Evolutionary conservation across 2,888 invertebrate genomes (phyloP), one percentile per base, ranked within the genome.

Genomic region (Lepidocyrtinus sp.): DNA sequence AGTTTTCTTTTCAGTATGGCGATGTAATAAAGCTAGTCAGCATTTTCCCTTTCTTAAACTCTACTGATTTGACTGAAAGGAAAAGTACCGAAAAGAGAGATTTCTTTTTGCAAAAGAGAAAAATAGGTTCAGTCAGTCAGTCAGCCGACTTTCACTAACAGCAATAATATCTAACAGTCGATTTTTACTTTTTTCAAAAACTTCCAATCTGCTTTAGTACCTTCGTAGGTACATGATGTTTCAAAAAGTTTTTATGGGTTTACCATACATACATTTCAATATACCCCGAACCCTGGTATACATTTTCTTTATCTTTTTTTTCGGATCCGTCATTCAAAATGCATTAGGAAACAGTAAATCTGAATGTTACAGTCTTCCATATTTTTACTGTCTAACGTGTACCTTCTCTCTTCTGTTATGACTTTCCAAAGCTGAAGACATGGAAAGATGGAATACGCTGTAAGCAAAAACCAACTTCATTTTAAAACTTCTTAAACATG

Each of bases 311-410:
- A 22, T 50, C 22, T 24, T 77, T 67, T 71, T 63, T 21, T 22
- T 59, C 27, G 72, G 62, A 46, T 50, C 68, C 72, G 78, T 78
- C 72, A 78, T 78, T 78, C 78, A 73, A 78, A 78, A 79, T 79
- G 79, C 79, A 79, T 79, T 79, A 79, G 74, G 67, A 63, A 73
- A 74, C 62, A 68, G 79, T 79, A 79, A 79, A 79, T 74, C 79
- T 69, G 74, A 79, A 79, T 79, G 79, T 50, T 69, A 63, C 69
- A 69, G 73, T 25, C 63, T 79, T 79, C 79, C 73, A 79, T 79
- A 79, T 79, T 79, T 73, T 74, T 79, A 74, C 50, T 78, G 72
- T 73, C 77, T 77, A 72, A 59, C 72, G 61, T 77, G 71, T 59
- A 65, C 25, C 64, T 25, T 72, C 36, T 36, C 36, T 36, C 36